These are phyloP conservation scores for Spea bombifrons DNA, from an alignment of 2,113 vertebrate species.

Conservation along the genomic window DNA sequence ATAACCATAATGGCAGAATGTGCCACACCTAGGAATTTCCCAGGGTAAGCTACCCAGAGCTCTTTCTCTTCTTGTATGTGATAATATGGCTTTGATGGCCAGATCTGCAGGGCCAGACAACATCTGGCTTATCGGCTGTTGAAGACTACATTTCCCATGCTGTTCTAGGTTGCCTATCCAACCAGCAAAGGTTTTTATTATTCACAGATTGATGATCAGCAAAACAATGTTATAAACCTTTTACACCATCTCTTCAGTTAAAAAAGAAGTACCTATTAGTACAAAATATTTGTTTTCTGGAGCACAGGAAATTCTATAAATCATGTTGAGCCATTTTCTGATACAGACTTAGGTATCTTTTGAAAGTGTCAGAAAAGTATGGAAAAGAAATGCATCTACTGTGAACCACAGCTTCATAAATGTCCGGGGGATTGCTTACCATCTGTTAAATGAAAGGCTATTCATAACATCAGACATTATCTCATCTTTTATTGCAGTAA, in stretches of 20 bases:
- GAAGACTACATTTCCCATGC: too few species aligned
- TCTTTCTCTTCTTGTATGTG: too few species aligned
- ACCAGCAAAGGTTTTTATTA: too few species aligned
- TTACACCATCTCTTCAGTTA: neutral
- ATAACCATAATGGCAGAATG: too few species aligned
- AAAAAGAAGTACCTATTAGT: conserved; percentile 13
- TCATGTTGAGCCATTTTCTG: neutral
- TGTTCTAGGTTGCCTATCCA: too few species aligned
- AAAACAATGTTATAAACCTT: too few species aligned
- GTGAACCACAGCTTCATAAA: conserved; percentile 24
- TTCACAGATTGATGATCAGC: too few species aligned
- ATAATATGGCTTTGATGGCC: too few species aligned
- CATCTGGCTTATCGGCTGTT: too few species aligned
- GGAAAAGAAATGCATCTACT: conserved; percentile 16
- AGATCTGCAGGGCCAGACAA: too few species aligned
- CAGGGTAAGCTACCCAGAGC: too few species aligned
- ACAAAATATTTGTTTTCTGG: neutral
- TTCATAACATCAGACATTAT: conserved; percentile 43
- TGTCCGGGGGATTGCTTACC: conserved; percentile 38
- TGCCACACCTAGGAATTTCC: too few species aligned
- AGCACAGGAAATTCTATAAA: conserved; percentile 17
- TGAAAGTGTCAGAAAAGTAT: conserved; percentile 21
- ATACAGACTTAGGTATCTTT: conserved; percentile 17
- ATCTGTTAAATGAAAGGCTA: conserved; percentile 39
- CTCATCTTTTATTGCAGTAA: conserved; percentile 43